Base-by-base conservation (phyloP, 2,888 invertebrate genomes). In the Microctonus aethiopoides region DNA sequence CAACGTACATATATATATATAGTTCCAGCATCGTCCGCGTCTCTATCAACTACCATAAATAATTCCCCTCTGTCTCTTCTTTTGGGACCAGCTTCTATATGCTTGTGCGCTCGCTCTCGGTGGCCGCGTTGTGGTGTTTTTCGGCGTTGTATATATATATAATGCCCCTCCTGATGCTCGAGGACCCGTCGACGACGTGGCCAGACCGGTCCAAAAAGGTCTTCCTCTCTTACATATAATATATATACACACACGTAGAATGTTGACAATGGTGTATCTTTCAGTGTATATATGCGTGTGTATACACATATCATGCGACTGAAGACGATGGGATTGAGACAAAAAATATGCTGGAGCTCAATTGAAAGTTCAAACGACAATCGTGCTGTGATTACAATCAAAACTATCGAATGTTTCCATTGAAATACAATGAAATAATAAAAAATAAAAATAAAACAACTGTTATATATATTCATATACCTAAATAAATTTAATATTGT, bases 11-110 rank as follows among this genome's bases (percentile, higher is more conserved):
- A n/a, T n/a, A n/a, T n/a, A n/a, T n/a, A n/a, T n/a, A n/a, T 46
- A 75, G 77, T 80, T 72, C 79, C 76, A 69, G 60, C 39, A 16
- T 60, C 81, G 80, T 78, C 82, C 84, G 85, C 83, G 81, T 85
- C 85, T 86, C 85, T 85, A 86, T 86, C 85, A 85, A 83, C 81
- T 81, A 84, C 83, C 85, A 85, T 85, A 86, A 86, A 86, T 86
- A 85, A 86, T 85, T 83, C 84, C 80, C 56, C 69, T 68, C 61
- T 39, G 51, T 63, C 64, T 59, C 59, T 39, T 41, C 36, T 56
- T 67, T 71, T 72, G 73, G 74, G 72, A 51, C 70, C 70, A 73
- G 72, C n/a, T n/a, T n/a, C n/a, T n/a, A n/a, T n/a, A 46, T 16
- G 72, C 71, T 74, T 71, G 71, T 65, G 63, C 67, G 71, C 72